Conservation (phyloP, 1,140 invertebrate genomes). For the Ctenoplectra terminalis region DNA sequence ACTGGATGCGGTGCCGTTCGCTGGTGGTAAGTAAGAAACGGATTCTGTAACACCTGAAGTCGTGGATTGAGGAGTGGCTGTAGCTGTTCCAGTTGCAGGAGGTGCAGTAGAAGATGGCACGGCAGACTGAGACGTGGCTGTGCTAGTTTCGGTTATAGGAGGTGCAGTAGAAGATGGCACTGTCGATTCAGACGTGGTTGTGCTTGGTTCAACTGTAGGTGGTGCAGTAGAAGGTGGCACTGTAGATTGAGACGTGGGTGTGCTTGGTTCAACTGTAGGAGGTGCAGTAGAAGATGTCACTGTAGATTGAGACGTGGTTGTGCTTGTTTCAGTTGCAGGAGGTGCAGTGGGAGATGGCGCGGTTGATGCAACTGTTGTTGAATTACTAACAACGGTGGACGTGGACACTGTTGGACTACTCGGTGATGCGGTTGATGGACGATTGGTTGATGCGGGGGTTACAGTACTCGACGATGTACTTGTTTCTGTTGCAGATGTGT, state of each 20-base stretch:
- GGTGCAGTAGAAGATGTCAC: background rate
- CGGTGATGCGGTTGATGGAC: background rate
- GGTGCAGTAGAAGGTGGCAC: conserved; percentile 6
- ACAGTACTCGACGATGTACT: background rate
- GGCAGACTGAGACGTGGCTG: conserved; percentile 14
- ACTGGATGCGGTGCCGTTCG: background rate
- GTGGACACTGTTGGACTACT: background rate
- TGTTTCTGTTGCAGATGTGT: conserved; percentile 80
- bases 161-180: background rate
- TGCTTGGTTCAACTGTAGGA: background rate
- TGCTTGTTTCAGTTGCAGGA: background rate
- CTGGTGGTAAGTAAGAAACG: conserved; percentile 26
- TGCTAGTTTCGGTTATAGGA: background rate
- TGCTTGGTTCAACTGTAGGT: background rate
- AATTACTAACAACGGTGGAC: background rate
- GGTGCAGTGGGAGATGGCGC: background rate
- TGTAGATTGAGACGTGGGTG: conserved; percentile 10
- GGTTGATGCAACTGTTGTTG: conserved; percentile 10
- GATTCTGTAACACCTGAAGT: conserved; percentile 4
- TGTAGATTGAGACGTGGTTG: background rate
- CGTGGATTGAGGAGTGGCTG: conserved; percentile 14
- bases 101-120: background rate
- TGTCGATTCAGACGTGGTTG: conserved; percentile 4
- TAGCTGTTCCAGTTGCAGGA: conserved; percentile 10
- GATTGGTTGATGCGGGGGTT: background rate